Percentiles rank a stretch among this genome's conserved stretches.
Evolutionary conservation across 2,888 invertebrate species (phyloP).

Genomic region (Drosophila anomelani): DNA sequence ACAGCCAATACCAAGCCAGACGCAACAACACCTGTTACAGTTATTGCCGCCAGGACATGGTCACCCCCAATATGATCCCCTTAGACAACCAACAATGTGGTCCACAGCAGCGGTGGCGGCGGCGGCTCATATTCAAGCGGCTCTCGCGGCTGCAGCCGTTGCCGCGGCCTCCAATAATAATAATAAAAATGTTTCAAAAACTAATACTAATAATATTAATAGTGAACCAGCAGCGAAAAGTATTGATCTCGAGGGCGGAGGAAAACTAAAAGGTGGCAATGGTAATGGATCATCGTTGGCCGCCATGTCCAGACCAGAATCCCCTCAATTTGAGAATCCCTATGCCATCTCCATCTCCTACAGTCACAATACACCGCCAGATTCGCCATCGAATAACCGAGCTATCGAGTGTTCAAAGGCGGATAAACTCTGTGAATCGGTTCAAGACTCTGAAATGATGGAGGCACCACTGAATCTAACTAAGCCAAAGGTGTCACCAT

Average conservation of each 20-base stretch:
- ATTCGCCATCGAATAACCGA: conserved; percentile 54
- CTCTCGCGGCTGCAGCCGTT: conserved; percentile 82
- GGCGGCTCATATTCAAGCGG: conserved; percentile 88
- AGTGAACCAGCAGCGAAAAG: conserved; percentile 14
- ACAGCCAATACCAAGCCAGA: conserved; percentile 59
- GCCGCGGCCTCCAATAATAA: conserved; percentile 52
- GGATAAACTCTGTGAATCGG: conserved; percentile 36
- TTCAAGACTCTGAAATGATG: conserved; percentile 90
- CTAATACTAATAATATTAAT: conserved; percentile 34
- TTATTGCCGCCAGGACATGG: conserved; percentile 43
- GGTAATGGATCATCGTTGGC: conserved; percentile 4
- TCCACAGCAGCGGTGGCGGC: conserved; percentile 89
- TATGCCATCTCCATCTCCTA: conserved; percentile 40
- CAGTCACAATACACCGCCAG: conserved; percentile 65
- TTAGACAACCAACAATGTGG: conserved; percentile 80
- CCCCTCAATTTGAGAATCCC: conserved; percentile 39
- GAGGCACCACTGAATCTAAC: conserved; percentile 95
- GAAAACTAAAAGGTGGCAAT: conserved; percentile 4
- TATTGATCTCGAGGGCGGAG: conserved; percentile 26
- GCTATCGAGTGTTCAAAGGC: conserved; percentile 24
- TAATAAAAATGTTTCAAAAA: conserved; percentile 49
- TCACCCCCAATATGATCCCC: conserved; percentile 30
- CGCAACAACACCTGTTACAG: conserved; percentile 85
- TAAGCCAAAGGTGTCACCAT: conserved; percentile 91
- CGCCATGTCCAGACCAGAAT: conserved; percentile 34